Conservation (phyloP, 2,797 vertebrate genomes). For the Enteromius fasciolatus region DNA sequence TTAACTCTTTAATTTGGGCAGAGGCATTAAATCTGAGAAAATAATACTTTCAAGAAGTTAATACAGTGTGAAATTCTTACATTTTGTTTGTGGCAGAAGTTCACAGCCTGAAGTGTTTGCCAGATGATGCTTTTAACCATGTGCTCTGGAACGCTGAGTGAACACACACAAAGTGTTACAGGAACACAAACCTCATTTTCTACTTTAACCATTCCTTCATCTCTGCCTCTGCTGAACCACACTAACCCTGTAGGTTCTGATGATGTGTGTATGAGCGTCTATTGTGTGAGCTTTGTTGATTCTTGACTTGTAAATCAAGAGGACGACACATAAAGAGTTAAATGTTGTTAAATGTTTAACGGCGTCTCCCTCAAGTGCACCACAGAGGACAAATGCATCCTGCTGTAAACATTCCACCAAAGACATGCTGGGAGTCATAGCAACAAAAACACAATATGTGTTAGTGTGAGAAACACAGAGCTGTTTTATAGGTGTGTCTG, state of each 20-base stretch:
- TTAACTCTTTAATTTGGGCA: background rate
- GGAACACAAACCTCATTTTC: constrained; percentile 24
- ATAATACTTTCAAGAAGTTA: background rate
- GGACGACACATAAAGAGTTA: constrained; percentile 46
- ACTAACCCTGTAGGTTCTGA: constrained; percentile 5
- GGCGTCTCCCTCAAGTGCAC: constrained; percentile 47
- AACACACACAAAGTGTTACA: constrained; percentile 9
- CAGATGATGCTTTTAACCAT: constrained; percentile 90
- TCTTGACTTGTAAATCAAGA: constrained; percentile 64
- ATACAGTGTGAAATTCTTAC: constrained; percentile 61
- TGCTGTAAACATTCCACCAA: constrained; percentile 73
- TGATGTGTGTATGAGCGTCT: constrained; percentile 28
- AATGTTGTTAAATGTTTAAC: background rate
- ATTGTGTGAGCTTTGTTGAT: constrained; percentile 66
- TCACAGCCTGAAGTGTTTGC: constrained; percentile 93
- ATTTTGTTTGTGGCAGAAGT: constrained; percentile 94
- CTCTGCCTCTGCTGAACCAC: background rate
- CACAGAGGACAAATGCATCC: constrained; percentile 61
- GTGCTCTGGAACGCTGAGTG: constrained; percentile 84
- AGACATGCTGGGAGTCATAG: constrained; percentile 59
- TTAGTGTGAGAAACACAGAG: constrained; percentile 41
- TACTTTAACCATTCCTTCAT: background rate
- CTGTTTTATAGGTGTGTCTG: constrained; percentile 20
- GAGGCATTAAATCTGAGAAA: background rate
- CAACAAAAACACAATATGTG: constrained; percentile 61